These are phyloP conservation scores for Epinephelus cyanopodus DNA, from an alignment of 2,113 vertebrate genomes.

Conservation along the genomic window DNA sequence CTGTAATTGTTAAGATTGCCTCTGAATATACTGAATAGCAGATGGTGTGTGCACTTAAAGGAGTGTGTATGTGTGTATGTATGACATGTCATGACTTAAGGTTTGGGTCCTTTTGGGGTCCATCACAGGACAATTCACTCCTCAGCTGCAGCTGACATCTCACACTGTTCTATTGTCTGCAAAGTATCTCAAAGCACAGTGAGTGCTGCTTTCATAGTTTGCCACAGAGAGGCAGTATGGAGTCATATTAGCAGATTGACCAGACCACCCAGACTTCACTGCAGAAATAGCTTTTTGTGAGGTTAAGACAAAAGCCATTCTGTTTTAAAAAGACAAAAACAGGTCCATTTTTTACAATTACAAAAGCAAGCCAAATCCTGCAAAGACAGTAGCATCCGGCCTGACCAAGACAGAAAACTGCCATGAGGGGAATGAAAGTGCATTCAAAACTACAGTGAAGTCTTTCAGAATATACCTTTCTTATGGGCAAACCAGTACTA, in stretches of 20 bases:
- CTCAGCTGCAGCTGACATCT: constrained; percentile 24
- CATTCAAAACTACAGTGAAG: background rate
- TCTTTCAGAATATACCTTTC: background rate
- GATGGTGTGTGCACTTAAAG: constrained; percentile 4
- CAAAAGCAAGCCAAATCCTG: background rate
- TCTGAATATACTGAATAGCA: background rate
- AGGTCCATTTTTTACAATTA: background rate
- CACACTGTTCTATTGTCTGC: background rate
- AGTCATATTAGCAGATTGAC: constrained; percentile 22
- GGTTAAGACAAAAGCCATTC: background rate
- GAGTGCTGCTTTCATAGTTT: constrained; percentile 16
- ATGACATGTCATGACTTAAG: constrained; percentile 63
- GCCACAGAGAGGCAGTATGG: constrained; percentile 70
- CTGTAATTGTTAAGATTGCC: constrained; percentile 7
- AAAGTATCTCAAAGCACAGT: background rate
- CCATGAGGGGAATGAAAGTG: background rate
- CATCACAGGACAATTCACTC: constrained; percentile 38
- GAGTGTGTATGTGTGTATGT: constrained; percentile 45
- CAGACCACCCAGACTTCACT: background rate
- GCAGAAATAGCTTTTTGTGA: background rate
- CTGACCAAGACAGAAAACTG: background rate
- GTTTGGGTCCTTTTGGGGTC: constrained; percentile 70
- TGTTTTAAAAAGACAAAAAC: background rate
- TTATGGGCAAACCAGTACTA: background rate
- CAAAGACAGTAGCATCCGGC: background rate